Base-by-base conservation (phyloP, 1,140 invertebrate genomes). In the Ptiloglossa arizonensis region DNA sequence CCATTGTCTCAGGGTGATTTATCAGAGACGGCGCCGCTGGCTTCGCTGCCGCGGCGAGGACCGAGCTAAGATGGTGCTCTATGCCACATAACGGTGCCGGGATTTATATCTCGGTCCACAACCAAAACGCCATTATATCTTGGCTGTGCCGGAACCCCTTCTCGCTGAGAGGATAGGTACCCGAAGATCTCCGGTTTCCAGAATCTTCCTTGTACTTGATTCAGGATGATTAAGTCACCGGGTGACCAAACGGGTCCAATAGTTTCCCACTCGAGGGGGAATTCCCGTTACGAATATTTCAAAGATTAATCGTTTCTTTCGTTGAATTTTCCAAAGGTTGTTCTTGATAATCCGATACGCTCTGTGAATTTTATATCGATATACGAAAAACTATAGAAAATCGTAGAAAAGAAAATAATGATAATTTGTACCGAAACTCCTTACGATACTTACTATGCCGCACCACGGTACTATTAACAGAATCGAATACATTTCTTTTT, bases 1-100 rank as follows among this genome's bases (percentile, higher is more conserved):
- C 92, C 92, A 93, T 93, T 93, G 92, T 93, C 89, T 91, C 48
- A 82, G 78, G 87, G 86, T 91, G 92, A 93, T 93, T 92, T 93
- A 93, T 93, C 87, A 88, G 91, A 87, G 86, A 81, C 86, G 83
- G n/a, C 86, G 87, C 63, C 82, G 88, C 46, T 77, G 73, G 67
- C 46, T 68, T 67, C 73, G 60, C 38, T 64, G 82, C 74, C 78
- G 64, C 17, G 56, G 68, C 82, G 80, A 85, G 82, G 83, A 86
- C 84, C 84, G 57, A 76, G 80, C 80, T 86, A 86, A 86, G 84
- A 85, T 85, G 84, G 75, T 81, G 73, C 62, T 68, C 72, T 77
- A 67, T 71, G 59, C 46, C 75, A 64, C 63, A 80, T 85, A 85
- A 85, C 84, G 80, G 79, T 64, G 71, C 22, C 68, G 76, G 84